Conservation (phyloP, 2,888 invertebrate species). For the Silvanus unidentatus region DNA sequence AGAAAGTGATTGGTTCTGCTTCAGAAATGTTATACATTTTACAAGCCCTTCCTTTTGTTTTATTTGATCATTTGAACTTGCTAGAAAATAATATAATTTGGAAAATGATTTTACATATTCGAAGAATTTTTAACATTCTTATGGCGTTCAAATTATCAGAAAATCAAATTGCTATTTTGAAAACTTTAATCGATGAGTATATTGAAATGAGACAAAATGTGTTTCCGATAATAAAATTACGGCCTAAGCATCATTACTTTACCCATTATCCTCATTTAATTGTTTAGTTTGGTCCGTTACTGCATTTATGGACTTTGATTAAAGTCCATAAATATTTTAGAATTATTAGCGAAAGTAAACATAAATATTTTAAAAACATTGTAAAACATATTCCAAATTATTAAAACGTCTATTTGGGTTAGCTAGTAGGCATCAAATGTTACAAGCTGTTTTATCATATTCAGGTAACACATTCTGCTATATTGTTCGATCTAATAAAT, state of each 20-base stretch:
- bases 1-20: neutral
- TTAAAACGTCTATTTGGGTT: neutral
- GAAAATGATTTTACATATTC: too few species aligned
- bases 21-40: too few species aligned
- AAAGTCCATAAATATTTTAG: conserved; percentile 19
- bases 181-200: neutral
- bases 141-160: neutral
- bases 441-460: neutral
- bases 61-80: neutral
- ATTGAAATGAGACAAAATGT: neutral
- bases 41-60: neutral
- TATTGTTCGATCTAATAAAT: too few species aligned
- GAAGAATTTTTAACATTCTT: neutral
- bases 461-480: too few species aligned
- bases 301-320: conserved; percentile 20
- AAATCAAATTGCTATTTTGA: neutral
- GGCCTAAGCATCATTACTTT: conserved; percentile 7
- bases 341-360: conserved; percentile 8
- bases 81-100: neutral
- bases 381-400: too few species aligned
- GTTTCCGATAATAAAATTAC: neutral
- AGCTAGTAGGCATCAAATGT: neutral
- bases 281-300: conserved; percentile 10
- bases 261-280: conserved; percentile 19
- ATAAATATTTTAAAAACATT: conserved; percentile 17